A percentile compares a stretch with the other conserved stretches of the same genome.
Conservation (phyloP, 2,797 vertebrate genomes). For the Carcharodon carcharias region DNA sequence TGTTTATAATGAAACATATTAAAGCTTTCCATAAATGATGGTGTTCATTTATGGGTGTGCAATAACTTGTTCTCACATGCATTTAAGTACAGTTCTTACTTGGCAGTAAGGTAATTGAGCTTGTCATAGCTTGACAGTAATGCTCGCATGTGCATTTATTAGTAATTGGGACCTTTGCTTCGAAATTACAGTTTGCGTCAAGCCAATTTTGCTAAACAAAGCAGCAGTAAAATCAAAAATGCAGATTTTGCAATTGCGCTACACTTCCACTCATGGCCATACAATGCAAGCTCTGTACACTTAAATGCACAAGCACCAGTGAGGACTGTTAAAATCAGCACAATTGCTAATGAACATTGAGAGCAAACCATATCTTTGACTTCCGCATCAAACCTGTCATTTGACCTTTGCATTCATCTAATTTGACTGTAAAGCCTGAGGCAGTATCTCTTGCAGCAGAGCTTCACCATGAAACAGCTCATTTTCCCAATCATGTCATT, state of each 20-base stretch:
- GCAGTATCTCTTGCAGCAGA: neutral
- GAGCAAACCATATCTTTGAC: neutral
- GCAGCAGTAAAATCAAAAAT: neutral
- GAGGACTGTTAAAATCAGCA: neutral
- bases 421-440: neutral
- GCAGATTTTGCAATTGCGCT: neutral
- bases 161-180: neutral
- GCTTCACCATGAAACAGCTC: neutral
- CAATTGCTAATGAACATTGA: neutral
- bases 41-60: neutral
- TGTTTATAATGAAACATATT: neutral
- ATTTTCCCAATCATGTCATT: neutral
- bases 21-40: neutral
- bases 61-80: neutral
- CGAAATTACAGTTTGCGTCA: neutral
- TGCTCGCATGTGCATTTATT: neutral
- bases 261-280: neutral
- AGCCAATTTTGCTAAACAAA: neutral
- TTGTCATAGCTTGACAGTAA: neutral
- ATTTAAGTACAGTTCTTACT: neutral
- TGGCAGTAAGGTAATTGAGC: neutral
- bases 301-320: neutral
- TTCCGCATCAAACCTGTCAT: neutral
- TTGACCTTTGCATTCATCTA: neutral
- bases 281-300: neutral